Base-by-base conservation (phyloP, 64 coral and sea anemone genomes). In the Montipora capricornis region DNA sequence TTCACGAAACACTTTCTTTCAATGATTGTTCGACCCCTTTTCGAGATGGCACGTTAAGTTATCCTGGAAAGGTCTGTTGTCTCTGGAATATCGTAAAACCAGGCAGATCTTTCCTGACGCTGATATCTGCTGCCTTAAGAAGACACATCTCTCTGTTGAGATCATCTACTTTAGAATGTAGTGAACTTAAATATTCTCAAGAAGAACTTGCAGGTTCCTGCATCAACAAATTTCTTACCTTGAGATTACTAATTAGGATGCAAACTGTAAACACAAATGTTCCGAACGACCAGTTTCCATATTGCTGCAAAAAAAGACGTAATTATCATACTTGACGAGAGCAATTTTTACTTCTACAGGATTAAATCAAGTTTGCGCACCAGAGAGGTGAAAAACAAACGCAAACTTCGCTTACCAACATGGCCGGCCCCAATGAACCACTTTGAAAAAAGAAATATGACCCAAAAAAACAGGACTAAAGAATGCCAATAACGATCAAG, bases 261-360 rank as follows among this genome's bases (percentile, higher is more conserved):
- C 92, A 93, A 9, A 99, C 62, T 48, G 89, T 87, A 49, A 96
- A 96, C 12, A 96, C 95, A 77, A 99, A 99, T 1, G 91, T 94
- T 20, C 97, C 97, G 80, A 99, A 99, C 4, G 97, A 99, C 97
- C 94, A 99, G 73, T 91, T 94, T 64, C 95, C 95, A 84, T 94
- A 93, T 91, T 96, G 90, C 97, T 99, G 78, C 16, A 58, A 58
- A 93, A 75, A 45, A 19, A 93, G 20, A 48, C 49, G 15, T 49
- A 50, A 48, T 4, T 19, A 64, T 14, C 13, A 64, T 12, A 57
- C 53, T 8, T 57, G 53, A 57, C 6, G 6, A 1, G 6, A 57
- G 53, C 53, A 57, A 8, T 4, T 57, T 57, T 57, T 57, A 8
- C 53, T 37, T 37, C 29, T 37, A 37, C 14, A 97, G 94, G 3